Base-by-base conservation (phyloP, 2,113 vertebrate genomes). In the Aix galericulata region DNA sequence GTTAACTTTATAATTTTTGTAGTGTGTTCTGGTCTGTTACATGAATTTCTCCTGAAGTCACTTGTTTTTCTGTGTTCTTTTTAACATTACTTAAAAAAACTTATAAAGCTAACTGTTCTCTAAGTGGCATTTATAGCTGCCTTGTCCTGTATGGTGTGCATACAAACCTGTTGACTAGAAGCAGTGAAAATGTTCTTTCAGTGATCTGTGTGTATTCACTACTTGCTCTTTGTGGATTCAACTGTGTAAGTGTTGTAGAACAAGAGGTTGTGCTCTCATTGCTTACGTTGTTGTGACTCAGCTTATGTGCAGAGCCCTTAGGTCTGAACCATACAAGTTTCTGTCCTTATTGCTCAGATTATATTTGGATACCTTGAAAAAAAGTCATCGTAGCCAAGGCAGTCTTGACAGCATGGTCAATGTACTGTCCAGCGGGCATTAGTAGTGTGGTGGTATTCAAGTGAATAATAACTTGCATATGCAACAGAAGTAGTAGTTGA, bases 281-380 rank as follows among this genome's bases (percentile, higher is more conserved):
- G 5, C 27, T 46, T 18, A 13, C 14, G 1, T 3, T 68, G 50
- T 6, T n/a, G 31, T 75, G 60, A 60, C 18, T 56, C 27, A 53
- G 1, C 44, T 22, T 25, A 9, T 6, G 6, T 2, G 2, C 15
- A 13, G 53, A 38, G 18, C 31, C 69, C 8, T 59, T 29, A 3
- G 2, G 4, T 63, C 8, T 56, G 44, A 2, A 2, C 5, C 32
- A 38, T 69, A 22, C 9, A 78, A 20, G 23, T 80, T 76, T 5
- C 4, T 62, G 36, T 62, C 46, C 40, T 32, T 31, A 13, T n/a
- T 0, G 1, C 29, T 67, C 64, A 46, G 42, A 16, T 8, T 53
- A 15, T 42, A 20, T 31, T 74, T 66, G 12, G 21, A 2, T 58
- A 73, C 56, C 74, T 82, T 27, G 38, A 17, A 53, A 69, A 10